Evolutionary conservation across 1,140 invertebrate genomes (phyloP), one percentile per base, ranked within the genome.

Genomic region (Ceratina japonica): DNA sequence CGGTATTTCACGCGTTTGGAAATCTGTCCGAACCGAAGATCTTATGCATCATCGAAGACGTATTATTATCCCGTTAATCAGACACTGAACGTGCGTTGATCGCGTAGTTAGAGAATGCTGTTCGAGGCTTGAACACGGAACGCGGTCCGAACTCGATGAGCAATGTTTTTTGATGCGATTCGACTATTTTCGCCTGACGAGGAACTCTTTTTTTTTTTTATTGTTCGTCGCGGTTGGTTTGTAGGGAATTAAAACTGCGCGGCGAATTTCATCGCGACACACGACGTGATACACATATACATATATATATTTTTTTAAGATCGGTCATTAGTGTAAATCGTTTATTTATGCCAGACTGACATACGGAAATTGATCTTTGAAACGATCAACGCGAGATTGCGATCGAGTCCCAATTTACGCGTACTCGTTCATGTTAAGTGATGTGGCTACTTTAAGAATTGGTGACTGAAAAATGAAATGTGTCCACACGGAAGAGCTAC

Each of bases 401-500:
- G 64, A 51, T 51, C 64, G 22, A 68, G 49, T 52, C 22, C 16
- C 37, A 44, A 44, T 44, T 44, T 10, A 51, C 51, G 65, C 51
- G 65, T 68, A 51, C 65, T 52, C 49, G 22, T 52, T 22, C 52
- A 27, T 13, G 13, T n/a, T 52, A 44, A 44, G 37, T 44, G 37
- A 44, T 44, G 37, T 44, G 10, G 3, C 37, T 44, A 44, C 37
- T 44, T 44, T 68, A 68, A 66, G 44, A 66, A 8, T 27, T 13
- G 16, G 51, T 68, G 49, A 68, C 3, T 52, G 65, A 68, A 68
- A 68, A 68, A 68, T 68, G 65, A 68, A 52, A 68, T 68, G 49
- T 52, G 22, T 27, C 52, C 49, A 18, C 15, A 16, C 8, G 5
- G 65, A 51, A 20, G 65, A 52, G 18, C 2, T 2, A 18, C 0